phyloP scores from a whole-genome alignment of 2,888 invertebrate species.

The Aphidoletes aphidimyza region DNA sequence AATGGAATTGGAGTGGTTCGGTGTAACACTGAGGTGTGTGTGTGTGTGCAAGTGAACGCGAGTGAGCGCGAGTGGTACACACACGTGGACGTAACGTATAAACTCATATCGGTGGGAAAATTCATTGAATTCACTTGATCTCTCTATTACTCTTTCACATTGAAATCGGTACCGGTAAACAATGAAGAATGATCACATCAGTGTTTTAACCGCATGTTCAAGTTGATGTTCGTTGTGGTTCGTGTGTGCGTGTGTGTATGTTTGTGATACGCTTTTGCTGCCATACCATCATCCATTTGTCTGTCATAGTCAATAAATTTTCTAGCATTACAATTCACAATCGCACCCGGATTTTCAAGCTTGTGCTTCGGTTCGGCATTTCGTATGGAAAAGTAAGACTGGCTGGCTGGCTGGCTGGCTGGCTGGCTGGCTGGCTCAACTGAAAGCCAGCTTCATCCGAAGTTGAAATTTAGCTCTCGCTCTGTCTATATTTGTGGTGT shows the following conservation, averaged over 20 bases:
- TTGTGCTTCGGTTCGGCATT: no score
- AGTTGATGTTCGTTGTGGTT: neutral
- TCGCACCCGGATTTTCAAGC: neutral
- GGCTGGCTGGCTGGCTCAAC: neutral
- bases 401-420: neutral
- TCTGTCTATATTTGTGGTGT: no score
- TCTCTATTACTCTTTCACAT: neutral
- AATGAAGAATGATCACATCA: neutral
- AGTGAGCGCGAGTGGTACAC: no score
- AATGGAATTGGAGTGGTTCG: no score
- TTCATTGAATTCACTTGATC: conserved; percentile 16
- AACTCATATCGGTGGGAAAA: neutral
- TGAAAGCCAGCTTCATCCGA: neutral
- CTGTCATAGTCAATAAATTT: neutral
- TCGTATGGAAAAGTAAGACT: no score
- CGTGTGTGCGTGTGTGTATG: no score
- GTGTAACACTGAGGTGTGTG: no score
- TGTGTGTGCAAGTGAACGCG: neutral
- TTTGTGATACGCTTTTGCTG: neutral
- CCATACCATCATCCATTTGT: neutral
- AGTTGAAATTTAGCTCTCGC: no score
- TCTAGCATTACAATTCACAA: neutral
- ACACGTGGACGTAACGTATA: no score
- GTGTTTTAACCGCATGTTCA: neutral
- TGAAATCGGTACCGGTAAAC: neutral